phyloP scores from a whole-genome alignment of 2,888 invertebrate genomes.

The Eupeodes luniger region DNA sequence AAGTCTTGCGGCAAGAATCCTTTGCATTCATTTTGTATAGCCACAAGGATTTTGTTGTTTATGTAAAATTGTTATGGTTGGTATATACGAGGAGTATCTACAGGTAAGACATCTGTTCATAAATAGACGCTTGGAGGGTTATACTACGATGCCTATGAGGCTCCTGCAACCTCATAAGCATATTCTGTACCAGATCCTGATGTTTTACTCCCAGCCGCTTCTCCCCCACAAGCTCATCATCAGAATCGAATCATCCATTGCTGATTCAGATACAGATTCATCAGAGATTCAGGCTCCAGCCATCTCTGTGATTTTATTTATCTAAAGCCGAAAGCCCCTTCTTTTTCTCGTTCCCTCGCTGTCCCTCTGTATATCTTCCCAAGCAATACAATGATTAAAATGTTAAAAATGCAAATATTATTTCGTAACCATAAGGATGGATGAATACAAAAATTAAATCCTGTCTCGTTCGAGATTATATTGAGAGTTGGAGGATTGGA shows the following conservation, averaged over 20 bases:
- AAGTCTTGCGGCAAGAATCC: slow-evolving; percentile 16
- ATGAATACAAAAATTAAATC: slow-evolving; percentile 26
- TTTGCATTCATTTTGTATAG: slow-evolving; percentile 24
- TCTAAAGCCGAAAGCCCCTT: background rate
- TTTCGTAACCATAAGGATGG: background rate
- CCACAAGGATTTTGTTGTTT: background rate
- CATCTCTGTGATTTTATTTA: slow-evolving; percentile 51
- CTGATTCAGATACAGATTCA: background rate
- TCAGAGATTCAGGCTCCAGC: slow-evolving; percentile 1
- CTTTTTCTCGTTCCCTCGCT: background rate
- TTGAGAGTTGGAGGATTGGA: background rate
- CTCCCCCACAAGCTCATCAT: background rate
- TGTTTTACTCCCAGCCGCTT: background rate
- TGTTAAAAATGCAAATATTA: slow-evolving; percentile 70
- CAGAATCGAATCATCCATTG: slow-evolving; percentile 28
- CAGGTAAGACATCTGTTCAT: slow-evolving; percentile 24
- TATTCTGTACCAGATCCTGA: slow-evolving; percentile 6
- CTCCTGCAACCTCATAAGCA: background rate
- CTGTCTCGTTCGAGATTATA: slow-evolving; percentile 12
- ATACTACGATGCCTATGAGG: background rate
- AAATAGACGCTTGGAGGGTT: slow-evolving; percentile 22
- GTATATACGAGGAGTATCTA: background rate
- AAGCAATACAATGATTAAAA: slow-evolving; percentile 67
- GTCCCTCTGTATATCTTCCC: background rate
- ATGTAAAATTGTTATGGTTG: slow-evolving; percentile 20